phyloP scores from a whole-genome alignment of 1,140 invertebrate species.

The Odontomachus brunneus region DNA sequence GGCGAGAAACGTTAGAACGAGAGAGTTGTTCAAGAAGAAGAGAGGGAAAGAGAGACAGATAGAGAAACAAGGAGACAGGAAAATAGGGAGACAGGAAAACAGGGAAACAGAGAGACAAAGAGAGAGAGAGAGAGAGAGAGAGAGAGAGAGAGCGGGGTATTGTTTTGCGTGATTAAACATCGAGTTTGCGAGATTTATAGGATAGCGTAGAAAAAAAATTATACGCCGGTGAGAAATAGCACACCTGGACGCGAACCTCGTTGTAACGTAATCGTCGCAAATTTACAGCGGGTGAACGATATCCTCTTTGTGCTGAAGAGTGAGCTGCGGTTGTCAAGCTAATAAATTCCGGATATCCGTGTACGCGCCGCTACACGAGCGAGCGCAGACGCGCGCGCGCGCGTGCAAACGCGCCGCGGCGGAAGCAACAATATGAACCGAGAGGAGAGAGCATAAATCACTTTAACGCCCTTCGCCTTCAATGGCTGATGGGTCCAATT shows the following conservation, averaged over 20 bases:
- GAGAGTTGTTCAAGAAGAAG: too few relatives aligned
- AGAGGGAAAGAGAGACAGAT: neutral
- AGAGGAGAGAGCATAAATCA: constrained; percentile 69
- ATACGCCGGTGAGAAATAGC: constrained; percentile 19
- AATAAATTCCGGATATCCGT: constrained; percentile 54
- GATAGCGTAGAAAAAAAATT: constrained; percentile 38
- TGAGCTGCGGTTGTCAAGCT: constrained; percentile 59
- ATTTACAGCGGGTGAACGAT: constrained; percentile 58
- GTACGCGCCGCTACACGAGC: neutral
- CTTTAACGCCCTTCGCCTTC: constrained; percentile 69
- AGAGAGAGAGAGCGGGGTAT: constrained; percentile 11
- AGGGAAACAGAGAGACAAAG: constrained; percentile 1
- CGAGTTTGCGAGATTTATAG: constrained; percentile 30
- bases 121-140: neutral
- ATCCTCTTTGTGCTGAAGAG: constrained; percentile 45
- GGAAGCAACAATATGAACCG: constrained; percentile 59
- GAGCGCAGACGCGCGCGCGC: neutral
- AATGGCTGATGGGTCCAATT: constrained; percentile 69
- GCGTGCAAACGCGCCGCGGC: neutral
- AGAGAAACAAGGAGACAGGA: too few relatives aligned
- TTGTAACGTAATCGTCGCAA: constrained; percentile 59
- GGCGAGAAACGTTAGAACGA: neutral
- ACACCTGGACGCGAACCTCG: constrained; percentile 34
- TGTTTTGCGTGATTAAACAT: neutral
- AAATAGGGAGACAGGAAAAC: too few relatives aligned